Conservation (phyloP, 1,140 invertebrate genomes). For the Nomia melanderi region DNA sequence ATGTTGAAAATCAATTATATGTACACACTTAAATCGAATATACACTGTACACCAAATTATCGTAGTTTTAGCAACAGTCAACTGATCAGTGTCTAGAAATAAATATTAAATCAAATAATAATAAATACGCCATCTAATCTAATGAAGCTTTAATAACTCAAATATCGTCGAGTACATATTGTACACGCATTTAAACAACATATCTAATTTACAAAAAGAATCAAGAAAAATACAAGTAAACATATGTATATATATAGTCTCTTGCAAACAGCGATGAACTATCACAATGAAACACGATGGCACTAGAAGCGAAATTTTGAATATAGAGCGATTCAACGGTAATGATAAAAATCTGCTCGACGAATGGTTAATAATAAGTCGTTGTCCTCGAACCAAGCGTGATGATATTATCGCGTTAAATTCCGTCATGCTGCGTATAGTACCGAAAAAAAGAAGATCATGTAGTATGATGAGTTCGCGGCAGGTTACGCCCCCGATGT, state of each 20-base stretch:
- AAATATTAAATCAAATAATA: neutral
- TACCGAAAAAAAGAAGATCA: constrained; percentile 24
- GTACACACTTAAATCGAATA: neutral
- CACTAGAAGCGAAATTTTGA: constrained; percentile 46
- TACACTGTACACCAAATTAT: neutral
- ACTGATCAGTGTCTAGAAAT: neutral
- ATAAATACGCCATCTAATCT: neutral
- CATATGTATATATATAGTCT: too few species aligned
- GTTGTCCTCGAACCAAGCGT: constrained; percentile 53
- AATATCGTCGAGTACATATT: neutral
- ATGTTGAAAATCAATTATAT: neutral
- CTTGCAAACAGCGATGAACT: constrained; percentile 5
- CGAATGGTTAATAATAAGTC: constrained; percentile 55
- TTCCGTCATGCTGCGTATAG: constrained; percentile 55
- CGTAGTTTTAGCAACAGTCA: neutral
- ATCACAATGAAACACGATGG: constrained; percentile 70
- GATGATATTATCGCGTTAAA: constrained; percentile 55
- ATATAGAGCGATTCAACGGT: constrained; percentile 43
- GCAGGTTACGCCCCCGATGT: constrained; percentile 15
- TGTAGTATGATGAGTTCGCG: constrained; percentile 17
- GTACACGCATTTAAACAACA: constrained; percentile 7
- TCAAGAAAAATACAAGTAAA: too few species aligned
- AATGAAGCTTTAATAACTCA: neutral
- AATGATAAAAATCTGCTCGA: constrained; percentile 36
- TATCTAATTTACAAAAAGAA: neutral